A percentile compares a stretch with the other conserved stretches of the same genome.
These are phyloP conservation scores for Ostrea denselamellosa DNA, from an alignment of 1,140 invertebrate genomes.

Conservation along the genomic window DNA sequence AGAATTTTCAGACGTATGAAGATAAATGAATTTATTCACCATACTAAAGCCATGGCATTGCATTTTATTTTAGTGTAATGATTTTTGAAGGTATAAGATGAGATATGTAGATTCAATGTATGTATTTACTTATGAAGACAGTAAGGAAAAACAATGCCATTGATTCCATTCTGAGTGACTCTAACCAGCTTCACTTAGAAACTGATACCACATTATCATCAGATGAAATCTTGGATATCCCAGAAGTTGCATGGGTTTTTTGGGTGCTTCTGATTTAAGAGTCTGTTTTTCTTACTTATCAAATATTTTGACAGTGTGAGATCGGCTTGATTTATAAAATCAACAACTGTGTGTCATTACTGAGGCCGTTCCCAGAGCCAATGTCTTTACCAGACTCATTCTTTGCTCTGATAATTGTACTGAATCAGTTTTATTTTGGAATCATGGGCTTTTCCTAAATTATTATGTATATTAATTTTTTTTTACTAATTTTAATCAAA, in stretches of 20 bases:
- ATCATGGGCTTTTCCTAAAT: neutral
- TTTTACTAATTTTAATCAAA: too few species aligned
- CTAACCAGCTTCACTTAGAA: neutral
- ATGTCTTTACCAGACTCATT: neutral
- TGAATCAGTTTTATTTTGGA: neutral
- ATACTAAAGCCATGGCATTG: constrained; percentile 8
- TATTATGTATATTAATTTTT: too few species aligned
- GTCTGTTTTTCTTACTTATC: constrained; percentile 38
- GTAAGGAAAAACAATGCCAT: neutral
- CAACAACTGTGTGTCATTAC: constrained; percentile 35
- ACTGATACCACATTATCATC: constrained; percentile 14
- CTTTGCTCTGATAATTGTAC: neutral
- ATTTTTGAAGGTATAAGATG: neutral
- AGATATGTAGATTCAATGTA: too few species aligned
- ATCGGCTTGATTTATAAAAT: constrained; percentile 36
- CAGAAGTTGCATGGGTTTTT: constrained; percentile 12
- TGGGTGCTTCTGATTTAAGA: constrained; percentile 19
- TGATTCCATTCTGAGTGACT: constrained; percentile 22
- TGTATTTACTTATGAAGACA: neutral
- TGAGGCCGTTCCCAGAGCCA: neutral
- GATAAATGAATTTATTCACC: neutral
- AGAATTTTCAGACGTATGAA: constrained; percentile 33
- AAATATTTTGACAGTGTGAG: constrained; percentile 36
- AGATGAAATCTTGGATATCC: constrained; percentile 23
- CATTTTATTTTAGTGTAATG: neutral